These are phyloP conservation scores for Sminthurides bifidus DNA, from an alignment of 1,140 invertebrate genomes.

Conservation along the genomic window DNA sequence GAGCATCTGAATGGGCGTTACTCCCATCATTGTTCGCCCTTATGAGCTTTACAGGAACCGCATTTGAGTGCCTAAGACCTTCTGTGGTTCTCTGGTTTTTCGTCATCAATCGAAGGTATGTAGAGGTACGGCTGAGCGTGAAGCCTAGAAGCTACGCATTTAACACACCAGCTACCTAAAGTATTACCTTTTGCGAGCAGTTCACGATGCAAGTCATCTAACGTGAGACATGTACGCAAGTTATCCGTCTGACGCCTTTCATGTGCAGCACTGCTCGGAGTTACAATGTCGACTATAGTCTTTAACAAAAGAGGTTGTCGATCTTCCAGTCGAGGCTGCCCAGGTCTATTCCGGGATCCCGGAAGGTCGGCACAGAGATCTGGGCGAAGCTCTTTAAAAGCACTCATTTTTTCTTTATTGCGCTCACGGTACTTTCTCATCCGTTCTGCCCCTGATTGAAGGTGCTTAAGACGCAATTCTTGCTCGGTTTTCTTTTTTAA, in stretches of 20 bases:
- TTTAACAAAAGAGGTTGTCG: slow-evolving; percentile 31
- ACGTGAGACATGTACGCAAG: slow-evolving; percentile 18
- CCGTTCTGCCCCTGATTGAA: background rate
- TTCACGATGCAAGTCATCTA: slow-evolving; percentile 25
- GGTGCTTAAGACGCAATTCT: background rate
- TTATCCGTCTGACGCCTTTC: slow-evolving; percentile 20
- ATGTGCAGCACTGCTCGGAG: slow-evolving; percentile 16
- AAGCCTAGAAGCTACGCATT: slow-evolving; percentile 5
- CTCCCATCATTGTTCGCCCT: slow-evolving; percentile 28
- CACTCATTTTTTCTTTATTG: background rate
- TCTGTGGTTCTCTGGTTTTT: slow-evolving; percentile 21
- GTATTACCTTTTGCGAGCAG: slow-evolving; percentile 1
- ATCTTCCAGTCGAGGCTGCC: slow-evolving; percentile 29
- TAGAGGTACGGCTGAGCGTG: slow-evolving; percentile 14
- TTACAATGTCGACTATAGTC: slow-evolving; percentile 29
- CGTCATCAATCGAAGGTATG: slow-evolving; percentile 32
- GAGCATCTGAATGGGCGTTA: slow-evolving; percentile 30
- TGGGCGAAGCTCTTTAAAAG: background rate
- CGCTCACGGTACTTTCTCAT: background rate
- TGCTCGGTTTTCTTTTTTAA: background rate
- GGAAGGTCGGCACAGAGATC: background rate
- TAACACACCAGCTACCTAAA: slow-evolving; percentile 1
- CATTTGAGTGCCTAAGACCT: slow-evolving; percentile 33
- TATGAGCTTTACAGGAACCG: slow-evolving; percentile 34
- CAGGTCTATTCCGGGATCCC: background rate